These are phyloP conservation scores for Cheilosia impressa DNA, from an alignment of 2,888 invertebrate genomes.

Conservation along the genomic window DNA sequence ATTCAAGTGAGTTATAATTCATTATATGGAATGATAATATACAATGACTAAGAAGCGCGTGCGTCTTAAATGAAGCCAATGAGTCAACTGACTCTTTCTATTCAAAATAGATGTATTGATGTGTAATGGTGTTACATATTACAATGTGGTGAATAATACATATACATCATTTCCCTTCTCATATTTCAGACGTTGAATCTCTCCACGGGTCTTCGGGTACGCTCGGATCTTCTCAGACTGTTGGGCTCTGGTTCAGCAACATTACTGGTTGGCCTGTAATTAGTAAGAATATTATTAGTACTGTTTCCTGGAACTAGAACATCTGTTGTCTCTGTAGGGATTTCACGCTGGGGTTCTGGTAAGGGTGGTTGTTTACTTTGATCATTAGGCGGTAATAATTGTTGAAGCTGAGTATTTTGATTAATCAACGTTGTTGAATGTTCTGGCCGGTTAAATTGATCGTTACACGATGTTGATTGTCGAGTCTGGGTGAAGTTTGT, in stretches of 20 bases:
- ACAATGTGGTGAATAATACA: not conserved
- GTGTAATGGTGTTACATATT: not conserved
- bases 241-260: not conserved
- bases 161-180: constrained; percentile 8
- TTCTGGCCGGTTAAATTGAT: not conserved
- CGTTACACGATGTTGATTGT: not conserved
- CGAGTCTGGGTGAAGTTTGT: not conserved
- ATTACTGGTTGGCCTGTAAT: not conserved
- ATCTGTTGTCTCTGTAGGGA: not conserved
- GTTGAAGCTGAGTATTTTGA: not conserved
- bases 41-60: too few species aligned
- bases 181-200: constrained; percentile 3
- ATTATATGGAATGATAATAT: too few species aligned
- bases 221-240: not conserved
- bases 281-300: constrained; percentile 4
- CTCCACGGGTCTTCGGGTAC: not conserved
- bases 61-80: constrained; percentile 5
- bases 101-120: not conserved
- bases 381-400: not conserved
- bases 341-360: not conserved
- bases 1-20: too few species aligned
- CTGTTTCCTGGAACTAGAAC: constrained; percentile 1
- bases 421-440: not conserved
- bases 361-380: not conserved
- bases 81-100: constrained; percentile 5